phyloP scores from a whole-genome alignment of 2,113 vertebrate genomes.

The Austrofundulus limnaeus region DNA sequence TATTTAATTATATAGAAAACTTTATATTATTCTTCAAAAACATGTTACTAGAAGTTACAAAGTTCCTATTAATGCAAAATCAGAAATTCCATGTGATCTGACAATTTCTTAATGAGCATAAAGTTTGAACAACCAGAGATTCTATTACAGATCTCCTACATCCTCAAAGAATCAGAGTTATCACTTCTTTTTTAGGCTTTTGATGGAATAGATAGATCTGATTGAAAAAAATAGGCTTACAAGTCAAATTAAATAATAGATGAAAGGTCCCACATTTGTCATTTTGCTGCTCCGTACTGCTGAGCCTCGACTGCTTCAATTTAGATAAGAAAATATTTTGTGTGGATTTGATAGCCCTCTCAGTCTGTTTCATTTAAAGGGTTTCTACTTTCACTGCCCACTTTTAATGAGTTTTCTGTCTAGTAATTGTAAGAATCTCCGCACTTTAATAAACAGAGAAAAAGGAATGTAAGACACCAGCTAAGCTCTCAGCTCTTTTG shows the following conservation, averaged over 20 bases:
- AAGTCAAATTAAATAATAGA: slow-evolving; percentile 62
- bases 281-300: slow-evolving; percentile 40
- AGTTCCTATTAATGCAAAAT: slow-evolving; percentile 3
- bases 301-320: slow-evolving; percentile 52
- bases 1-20: background rate
- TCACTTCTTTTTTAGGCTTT: slow-evolving; percentile 33
- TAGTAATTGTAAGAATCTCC: slow-evolving; percentile 17
- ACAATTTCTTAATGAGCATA: slow-evolving; percentile 21
- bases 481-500: background rate
- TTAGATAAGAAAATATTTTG: slow-evolving; percentile 64
- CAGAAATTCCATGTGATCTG: slow-evolving; percentile 25
- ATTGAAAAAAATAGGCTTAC: slow-evolving; percentile 48
- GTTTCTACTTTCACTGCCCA: slow-evolving; percentile 27
- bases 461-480: slow-evolving; percentile 17
- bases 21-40: background rate
- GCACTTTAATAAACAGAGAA: slow-evolving; percentile 4
- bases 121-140: slow-evolving; percentile 19
- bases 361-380: slow-evolving; percentile 26
- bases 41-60: background rate
- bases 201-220: slow-evolving; percentile 48
- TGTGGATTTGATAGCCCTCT: slow-evolving; percentile 33
- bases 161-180: slow-evolving; percentile 46
- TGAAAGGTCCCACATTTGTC: slow-evolving; percentile 46
- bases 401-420: slow-evolving; percentile 54
- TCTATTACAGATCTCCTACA: slow-evolving; percentile 17